A percentile compares a stretch with the other conserved stretches of the same genome.
phyloP scores from a whole-genome alignment of 1,140 invertebrate species.

The Bombus vancouverensis region DNA sequence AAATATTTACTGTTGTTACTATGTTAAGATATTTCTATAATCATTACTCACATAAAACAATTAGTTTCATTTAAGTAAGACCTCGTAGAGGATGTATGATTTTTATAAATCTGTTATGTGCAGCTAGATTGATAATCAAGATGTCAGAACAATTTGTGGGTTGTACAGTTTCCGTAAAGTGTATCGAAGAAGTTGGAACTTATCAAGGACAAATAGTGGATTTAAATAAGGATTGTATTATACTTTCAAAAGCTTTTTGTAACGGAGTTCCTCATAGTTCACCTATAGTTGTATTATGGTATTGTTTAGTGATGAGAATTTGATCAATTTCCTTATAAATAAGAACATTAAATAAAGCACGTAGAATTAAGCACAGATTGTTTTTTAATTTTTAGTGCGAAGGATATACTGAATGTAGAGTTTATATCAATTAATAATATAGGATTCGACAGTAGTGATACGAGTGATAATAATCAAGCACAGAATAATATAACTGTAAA shows the following conservation, averaged over 20 bases:
- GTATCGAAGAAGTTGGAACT: conserved; percentile 86
- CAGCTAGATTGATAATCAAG: conserved; percentile 34
- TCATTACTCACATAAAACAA: not conserved
- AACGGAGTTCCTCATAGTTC: conserved; percentile 89
- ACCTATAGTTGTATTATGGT: conserved; percentile 84
- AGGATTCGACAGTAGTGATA: conserved; percentile 44
- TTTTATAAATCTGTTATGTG: conserved; percentile 1
- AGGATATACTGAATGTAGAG: conserved; percentile 85
- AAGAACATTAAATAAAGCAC: not conserved
- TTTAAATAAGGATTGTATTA: conserved; percentile 88
- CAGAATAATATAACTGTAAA: conserved; percentile 83
- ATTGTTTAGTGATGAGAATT: conserved; percentile 54
- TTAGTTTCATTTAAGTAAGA: not conserved
- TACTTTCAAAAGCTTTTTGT: conserved; percentile 89
- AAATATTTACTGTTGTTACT: too few relatives aligned
- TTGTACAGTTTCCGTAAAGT: conserved; percentile 90
- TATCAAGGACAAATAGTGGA: conserved; percentile 91
- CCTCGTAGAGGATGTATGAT: not conserved
- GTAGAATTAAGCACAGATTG: conserved; percentile 9
- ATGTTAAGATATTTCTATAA: not conserved
- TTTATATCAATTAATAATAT: conserved; percentile 84
- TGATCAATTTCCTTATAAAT: not conserved
- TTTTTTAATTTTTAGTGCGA: conserved; percentile 82
- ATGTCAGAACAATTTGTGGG: conserved; percentile 88
- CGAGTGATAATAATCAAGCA: conserved; percentile 71